phyloP scores from a whole-genome alignment of 2,888 invertebrate species.

The Caradrina kadenii region DNA sequence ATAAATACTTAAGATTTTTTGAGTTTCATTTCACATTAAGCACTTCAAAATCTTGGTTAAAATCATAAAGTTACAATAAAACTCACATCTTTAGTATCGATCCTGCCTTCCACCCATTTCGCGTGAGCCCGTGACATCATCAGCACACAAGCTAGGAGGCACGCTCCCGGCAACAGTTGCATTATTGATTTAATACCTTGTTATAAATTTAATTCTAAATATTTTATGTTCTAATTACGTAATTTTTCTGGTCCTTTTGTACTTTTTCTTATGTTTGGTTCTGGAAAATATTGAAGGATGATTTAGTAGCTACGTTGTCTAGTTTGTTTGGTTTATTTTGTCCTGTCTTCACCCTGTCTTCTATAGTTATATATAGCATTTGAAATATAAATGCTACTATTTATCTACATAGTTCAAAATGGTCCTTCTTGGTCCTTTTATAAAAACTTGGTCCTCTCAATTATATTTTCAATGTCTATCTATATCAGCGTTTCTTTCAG shows the following conservation, averaged over 20 bases:
- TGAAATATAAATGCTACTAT: too few relatives aligned
- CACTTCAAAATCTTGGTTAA: background rate
- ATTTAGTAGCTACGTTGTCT: background rate
- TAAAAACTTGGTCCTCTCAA: too few relatives aligned
- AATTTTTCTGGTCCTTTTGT: conserved; percentile 1
- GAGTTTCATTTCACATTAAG: too few relatives aligned
- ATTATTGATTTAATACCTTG: conserved; percentile 72
- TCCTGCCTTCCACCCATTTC: conserved; percentile 92
- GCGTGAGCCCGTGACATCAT: conserved; percentile 67
- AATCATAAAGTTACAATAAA: background rate
- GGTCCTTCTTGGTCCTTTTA: too few relatives aligned
- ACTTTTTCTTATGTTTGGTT: conserved; percentile 5
- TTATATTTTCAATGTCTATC: too few relatives aligned
- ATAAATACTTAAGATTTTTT: too few relatives aligned
- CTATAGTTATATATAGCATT: too few relatives aligned
- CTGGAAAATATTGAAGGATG: conserved; percentile 21
- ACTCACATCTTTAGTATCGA: conserved; percentile 91
- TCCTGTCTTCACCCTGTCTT: too few relatives aligned
- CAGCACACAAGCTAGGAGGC: conserved; percentile 63
- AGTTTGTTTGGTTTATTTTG: too few relatives aligned
- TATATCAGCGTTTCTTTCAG: too few relatives aligned
- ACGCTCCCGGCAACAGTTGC: conserved; percentile 67
- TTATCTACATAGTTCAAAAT: too few relatives aligned
- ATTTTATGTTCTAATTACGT: background rate
- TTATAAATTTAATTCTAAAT: background rate